phyloP scores from a whole-genome alignment of 2,888 invertebrate genomes.

The Formica aserva region DNA sequence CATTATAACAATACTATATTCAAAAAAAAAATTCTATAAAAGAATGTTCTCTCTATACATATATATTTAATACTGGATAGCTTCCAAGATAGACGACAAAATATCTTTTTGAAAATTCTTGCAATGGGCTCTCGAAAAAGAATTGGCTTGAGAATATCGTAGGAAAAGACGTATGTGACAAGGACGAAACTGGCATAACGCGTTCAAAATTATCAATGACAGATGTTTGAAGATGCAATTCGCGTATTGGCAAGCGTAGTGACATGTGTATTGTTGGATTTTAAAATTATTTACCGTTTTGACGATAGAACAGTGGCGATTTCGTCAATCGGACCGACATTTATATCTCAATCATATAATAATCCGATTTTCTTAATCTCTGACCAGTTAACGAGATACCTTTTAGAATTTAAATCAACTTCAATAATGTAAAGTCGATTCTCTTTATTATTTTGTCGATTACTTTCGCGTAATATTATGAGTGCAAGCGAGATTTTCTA shows the following conservation, averaged over 20 bases:
- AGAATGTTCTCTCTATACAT: background rate
- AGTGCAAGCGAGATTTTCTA: constrained; percentile 56
- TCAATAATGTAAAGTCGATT: constrained; percentile 3
- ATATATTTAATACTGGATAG: constrained; percentile 2
- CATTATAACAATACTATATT: background rate
- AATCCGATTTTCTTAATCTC: background rate
- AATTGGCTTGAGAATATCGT: background rate
- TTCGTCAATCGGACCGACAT: background rate
- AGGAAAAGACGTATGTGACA: background rate
- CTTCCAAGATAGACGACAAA: constrained; percentile 22
- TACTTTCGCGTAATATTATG: background rate
- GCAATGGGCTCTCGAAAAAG: background rate
- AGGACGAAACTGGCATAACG: background rate
- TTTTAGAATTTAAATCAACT: background rate
- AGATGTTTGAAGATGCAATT: background rate
- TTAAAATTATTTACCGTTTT: background rate
- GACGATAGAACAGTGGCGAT: background rate
- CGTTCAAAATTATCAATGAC: background rate
- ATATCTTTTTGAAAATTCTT: background rate
- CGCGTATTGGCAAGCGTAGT: background rate
- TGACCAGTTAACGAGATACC: background rate
- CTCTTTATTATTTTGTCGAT: background rate
- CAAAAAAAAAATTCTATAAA: background rate
- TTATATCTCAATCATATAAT: background rate
- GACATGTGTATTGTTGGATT: background rate